Evolutionary conservation across 2,888 invertebrate species (phyloP), one percentile per base, ranked within the genome.

Genomic region (Trachelus iudaicus): DNA sequence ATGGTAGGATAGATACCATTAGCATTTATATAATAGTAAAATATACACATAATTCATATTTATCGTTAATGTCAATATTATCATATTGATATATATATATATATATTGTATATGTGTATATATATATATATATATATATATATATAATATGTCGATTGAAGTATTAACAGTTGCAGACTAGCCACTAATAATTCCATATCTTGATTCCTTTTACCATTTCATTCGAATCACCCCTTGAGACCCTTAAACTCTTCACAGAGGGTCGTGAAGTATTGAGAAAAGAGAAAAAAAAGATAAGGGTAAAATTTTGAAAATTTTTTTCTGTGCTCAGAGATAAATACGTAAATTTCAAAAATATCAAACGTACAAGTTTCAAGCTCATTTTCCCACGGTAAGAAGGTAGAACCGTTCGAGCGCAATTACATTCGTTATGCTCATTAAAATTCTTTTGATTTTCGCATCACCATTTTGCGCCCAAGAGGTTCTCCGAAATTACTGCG

Each of bases 1-100:
- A 77, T 69, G 79, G 79, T 77, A 78, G 75, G 80, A 80, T 79
- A 79, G 81, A 77, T 81, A 80, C 83, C 79, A 82, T 85, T 83
- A 81, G 81, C 82, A 84, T 83, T 85, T 83, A 83, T 56, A 56
- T 87, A 85, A 87, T 88, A 87, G 85, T 86, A 86, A 87, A 87
- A 87, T 87, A 88, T 88, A 88, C 87, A 88, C 87, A 86, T 87
- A 87, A 87, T 88, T 88, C 82, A 88, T 87, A 86, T 86, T 87
- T 84, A 86, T 86, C 81, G 81, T 87, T 85, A 84, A 82, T 80
- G 79, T 83, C 82, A 83, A 77, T 85, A 84, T 84, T 83, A 85
- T 86, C 80, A 82, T 85, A 87, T 81, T 86, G 85, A 87, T 86
- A 86, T 84, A 85, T 71, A 76, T 69, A 68, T 73, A 33, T 73